A percentile compares a stretch with the other conserved stretches of the same genome.
These are phyloP conservation scores for Brachyptera risi DNA, from an alignment of 2,888 invertebrate species.

Conservation along the genomic window DNA sequence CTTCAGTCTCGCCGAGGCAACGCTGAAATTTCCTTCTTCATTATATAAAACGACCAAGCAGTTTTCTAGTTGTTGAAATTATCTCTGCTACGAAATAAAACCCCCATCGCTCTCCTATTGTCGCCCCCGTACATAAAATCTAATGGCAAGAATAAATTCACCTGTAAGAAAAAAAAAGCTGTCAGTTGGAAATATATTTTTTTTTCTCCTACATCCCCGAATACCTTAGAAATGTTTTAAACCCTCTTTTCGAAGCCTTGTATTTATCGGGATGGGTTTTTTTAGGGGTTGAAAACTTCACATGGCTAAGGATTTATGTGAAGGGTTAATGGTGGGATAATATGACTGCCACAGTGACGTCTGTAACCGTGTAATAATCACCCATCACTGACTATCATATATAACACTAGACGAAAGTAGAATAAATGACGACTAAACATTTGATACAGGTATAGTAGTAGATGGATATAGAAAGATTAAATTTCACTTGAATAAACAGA, in stretches of 20 bases:
- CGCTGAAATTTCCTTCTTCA: too few relatives aligned
- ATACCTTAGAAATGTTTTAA: constrained; percentile 3
- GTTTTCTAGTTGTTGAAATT: background rate
- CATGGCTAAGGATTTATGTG: constrained; percentile 8
- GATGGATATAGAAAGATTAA: too few relatives aligned
- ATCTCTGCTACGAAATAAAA: background rate
- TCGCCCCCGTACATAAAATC: constrained; percentile 19
- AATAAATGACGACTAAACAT: background rate
- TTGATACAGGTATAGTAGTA: constrained; percentile 3
- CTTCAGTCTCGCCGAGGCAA: too few relatives aligned
- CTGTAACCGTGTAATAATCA: background rate
- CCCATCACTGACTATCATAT: background rate
- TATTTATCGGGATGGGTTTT: constrained; percentile 14
- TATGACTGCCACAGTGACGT: background rate
- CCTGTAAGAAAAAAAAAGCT: constrained; percentile 20
- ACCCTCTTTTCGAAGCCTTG: constrained; percentile 9
- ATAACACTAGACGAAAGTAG: too few relatives aligned
- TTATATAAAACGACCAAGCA: too few relatives aligned
- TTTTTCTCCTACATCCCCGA: constrained; percentile 6
- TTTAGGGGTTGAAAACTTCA: constrained; percentile 10
- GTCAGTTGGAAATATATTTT: constrained; percentile 11
- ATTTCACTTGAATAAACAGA: too few relatives aligned
- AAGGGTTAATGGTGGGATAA: constrained; percentile 12
- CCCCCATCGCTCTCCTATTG: constrained; percentile 1
- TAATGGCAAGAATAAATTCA: constrained; percentile 17